These are phyloP conservation scores for Alosa sapidissima DNA, from an alignment of 2,797 vertebrate genomes.

Conservation along the genomic window DNA sequence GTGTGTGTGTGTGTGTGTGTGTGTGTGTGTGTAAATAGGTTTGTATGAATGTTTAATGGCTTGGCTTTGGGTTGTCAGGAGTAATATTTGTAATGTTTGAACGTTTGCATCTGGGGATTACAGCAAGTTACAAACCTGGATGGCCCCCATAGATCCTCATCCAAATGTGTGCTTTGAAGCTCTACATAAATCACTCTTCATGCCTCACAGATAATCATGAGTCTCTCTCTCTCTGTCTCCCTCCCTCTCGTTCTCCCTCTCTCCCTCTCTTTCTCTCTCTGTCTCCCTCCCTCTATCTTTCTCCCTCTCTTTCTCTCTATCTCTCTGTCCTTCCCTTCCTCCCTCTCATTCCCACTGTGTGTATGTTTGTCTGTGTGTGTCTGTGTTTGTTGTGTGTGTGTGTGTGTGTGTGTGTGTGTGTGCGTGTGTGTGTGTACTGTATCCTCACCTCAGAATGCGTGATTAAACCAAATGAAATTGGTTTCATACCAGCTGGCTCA, in stretches of 20 bases:
- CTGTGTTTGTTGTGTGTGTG: neutral
- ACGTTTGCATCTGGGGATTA: slow-evolving; percentile 18
- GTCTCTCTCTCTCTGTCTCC: neutral
- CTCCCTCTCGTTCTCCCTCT: neutral
- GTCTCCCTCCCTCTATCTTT: too few relatives aligned
- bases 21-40: neutral
- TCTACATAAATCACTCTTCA: slow-evolving; percentile 4
- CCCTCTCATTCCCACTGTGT: neutral
- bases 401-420: slow-evolving; percentile 22
- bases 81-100: slow-evolving; percentile 13
- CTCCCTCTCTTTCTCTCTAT: neutral
- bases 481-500: slow-evolving; percentile 48
- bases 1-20: neutral
- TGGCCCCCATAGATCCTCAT: slow-evolving; percentile 9
- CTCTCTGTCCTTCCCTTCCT: neutral
- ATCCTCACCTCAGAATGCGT: slow-evolving; percentile 14
- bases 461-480: slow-evolving; percentile 45
- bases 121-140: slow-evolving; percentile 20
- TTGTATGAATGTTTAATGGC: slow-evolving; percentile 15
- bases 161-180: slow-evolving; percentile 30
- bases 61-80: slow-evolving; percentile 6
- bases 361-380: neutral
- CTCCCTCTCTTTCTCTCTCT: neutral
- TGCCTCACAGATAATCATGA: neutral
- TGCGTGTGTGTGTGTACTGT: neutral